Base-by-base conservation (phyloP, 2,888 invertebrate species). In the Macaria liturata region DNA sequence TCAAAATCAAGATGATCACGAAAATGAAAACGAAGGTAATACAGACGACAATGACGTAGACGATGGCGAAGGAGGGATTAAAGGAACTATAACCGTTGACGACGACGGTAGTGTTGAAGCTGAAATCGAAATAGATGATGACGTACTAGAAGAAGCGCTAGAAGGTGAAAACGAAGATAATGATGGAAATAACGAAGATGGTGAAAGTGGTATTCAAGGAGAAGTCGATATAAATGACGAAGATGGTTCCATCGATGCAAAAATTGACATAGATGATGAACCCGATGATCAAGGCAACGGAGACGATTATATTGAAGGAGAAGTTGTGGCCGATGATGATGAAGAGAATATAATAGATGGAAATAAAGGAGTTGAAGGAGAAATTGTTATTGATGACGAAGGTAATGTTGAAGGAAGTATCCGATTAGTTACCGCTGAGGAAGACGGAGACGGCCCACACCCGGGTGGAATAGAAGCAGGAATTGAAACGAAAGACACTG, bases 301-400 rank as follows among this genome's bases (percentile, higher is more conserved):
- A 20, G 34, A 37, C 1, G 34, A 37, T 34, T 34, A 34, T 37
- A 7, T 4, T 5, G 30, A 48, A 39, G 48, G 30, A 39, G 9
- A 48, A 30, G 9, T 48, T 0, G 9, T 8, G 9, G 34, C 7
- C 4, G 34, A 47, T 32, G 20, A 40, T 49, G 42, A 30, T n/a
- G 20, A n/a, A 37, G 40, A 42, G 6, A 40, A 43, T 2, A 49
- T 31, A 30, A 4, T 40, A 31, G 49, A 4, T 40, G 31, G 40
- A 42, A 42, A 6, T 32, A 32, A 8, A 9, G 49, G 7, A 32
- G 32, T 50, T 4, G 34, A 46, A 34, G 46, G 46, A 44, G 44
- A 44, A 8, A 44, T 51, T 34, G 9, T 20, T 32, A n/a, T 51
- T 20, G 20, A 49, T 40, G 31, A 49, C 4, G 40, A 49, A 8